Evolutionary conservation across 2,113 vertebrate species (phyloP).

Genomic region (Bujurquina vittata): DNA sequence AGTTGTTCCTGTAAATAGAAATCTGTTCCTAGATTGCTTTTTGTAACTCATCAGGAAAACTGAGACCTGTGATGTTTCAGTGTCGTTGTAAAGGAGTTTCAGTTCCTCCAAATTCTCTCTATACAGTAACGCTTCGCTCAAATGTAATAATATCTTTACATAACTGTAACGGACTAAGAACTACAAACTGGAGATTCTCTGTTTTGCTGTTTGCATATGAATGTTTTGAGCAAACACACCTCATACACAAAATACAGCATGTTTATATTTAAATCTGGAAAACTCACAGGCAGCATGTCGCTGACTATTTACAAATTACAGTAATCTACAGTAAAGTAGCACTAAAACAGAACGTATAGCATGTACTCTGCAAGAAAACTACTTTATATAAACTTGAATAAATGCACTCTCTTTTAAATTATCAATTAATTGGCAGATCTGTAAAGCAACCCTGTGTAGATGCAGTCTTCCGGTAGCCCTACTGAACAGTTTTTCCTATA

Average conservation of each 20-base stretch:
- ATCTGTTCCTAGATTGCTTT: conserved; percentile 43
- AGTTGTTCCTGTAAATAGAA: conserved; percentile 49
- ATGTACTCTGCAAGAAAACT: neutral
- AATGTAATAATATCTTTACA: neutral
- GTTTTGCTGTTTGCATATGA: neutral
- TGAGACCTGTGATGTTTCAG: neutral
- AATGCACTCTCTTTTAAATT: neutral
- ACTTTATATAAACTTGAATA: neutral
- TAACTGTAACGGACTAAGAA: neutral
- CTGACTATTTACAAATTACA: conserved; percentile 4
- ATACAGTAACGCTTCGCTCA: neutral
- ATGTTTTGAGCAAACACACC: neutral
- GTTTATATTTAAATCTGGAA: neutral
- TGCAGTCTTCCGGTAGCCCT: neutral
- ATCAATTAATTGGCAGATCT: neutral
- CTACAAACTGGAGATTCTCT: neutral
- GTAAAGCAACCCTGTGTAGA: neutral
- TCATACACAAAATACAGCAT: neutral
- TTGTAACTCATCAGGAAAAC: neutral
- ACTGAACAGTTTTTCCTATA: neutral
- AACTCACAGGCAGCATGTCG: neutral
- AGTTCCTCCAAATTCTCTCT: neutral
- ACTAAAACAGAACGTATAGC: neutral
- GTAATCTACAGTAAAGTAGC: neutral
- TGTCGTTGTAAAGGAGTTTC: neutral